A percentile compares a stretch with the other conserved stretches of the same genome.
phyloP scores from a whole-genome alignment of 2,797 vertebrate species.

The Eulemur coronatus region DNA sequence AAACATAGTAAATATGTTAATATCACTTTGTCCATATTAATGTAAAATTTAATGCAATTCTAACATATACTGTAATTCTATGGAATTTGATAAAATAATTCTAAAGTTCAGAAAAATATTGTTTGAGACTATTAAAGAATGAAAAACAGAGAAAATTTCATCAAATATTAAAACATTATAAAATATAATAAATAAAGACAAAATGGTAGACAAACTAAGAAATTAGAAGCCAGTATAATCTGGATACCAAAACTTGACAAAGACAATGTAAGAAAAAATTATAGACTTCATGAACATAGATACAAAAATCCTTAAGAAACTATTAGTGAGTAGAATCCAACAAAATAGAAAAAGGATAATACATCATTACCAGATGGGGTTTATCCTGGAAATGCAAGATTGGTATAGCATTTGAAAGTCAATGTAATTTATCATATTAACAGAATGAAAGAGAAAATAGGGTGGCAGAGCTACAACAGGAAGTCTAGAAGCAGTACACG shows the following conservation, averaged over 20 bases:
- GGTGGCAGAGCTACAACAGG: background rate
- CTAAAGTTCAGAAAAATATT: conserved; percentile 22
- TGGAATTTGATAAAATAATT: conserved; percentile 36
- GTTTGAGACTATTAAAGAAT: conserved; percentile 13
- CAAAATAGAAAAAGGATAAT: conserved; percentile 13
- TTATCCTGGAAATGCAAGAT: conserved; percentile 29
- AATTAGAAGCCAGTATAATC: background rate
- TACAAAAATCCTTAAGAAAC: conserved; percentile 30
- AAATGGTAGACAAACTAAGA: background rate
- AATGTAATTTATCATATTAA: conserved; percentile 19
- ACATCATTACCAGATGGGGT: background rate
- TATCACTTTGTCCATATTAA: background rate
- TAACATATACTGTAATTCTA: background rate
- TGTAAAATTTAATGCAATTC: conserved; percentile 12
- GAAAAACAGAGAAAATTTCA: background rate
- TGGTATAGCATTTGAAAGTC: conserved; percentile 11
- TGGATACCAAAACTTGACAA: background rate
- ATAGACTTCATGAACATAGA: background rate
- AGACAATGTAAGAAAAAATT: background rate
- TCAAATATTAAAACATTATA: conserved; percentile 11
- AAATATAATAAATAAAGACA: conserved; percentile 15
- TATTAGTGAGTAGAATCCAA: background rate
- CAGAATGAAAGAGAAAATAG: conserved; percentile 10
- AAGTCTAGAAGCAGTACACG: background rate
- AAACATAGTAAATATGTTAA: background rate